Conservation (phyloP, 2,113 vertebrate genomes). For the Gallinago undulata region DNA sequence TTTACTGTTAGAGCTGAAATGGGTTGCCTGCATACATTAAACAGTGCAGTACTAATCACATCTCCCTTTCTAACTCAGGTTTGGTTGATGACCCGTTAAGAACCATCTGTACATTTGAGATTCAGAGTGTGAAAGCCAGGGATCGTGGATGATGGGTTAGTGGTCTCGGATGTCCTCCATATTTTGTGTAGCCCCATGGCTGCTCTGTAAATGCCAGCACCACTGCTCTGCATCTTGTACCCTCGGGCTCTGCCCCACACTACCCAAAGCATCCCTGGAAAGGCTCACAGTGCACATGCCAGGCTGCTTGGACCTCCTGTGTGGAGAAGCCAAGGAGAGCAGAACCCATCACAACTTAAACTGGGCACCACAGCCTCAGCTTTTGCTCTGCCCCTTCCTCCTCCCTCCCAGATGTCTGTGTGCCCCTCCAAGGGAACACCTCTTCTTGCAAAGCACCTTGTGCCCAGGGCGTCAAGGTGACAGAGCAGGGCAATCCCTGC, state of each 20-base stretch:
- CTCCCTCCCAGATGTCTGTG: background rate
- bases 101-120: background rate
- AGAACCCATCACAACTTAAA: background rate
- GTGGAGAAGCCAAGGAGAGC: background rate
- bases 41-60: background rate
- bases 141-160: background rate
- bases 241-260: background rate
- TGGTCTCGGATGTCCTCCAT: background rate
- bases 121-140: background rate
- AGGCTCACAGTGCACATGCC: background rate
- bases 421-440: fast-evolving
- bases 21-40: slow-evolving; percentile 15
- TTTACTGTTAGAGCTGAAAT: slow-evolving; percentile 29
- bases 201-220: background rate
- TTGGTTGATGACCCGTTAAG: background rate
- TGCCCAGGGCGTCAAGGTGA: background rate
- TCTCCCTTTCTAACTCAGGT: background rate
- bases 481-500: background rate
- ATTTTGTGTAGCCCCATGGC: background rate
- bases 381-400: background rate
- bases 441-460: background rate
- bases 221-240: background rate
- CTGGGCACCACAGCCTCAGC: background rate
- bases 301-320: background rate
- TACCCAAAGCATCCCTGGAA: background rate